Percentiles rank a stretch among this genome's conserved stretches.
These are phyloP conservation scores for Clunio marinus DNA, from an alignment of 2,888 invertebrate genomes.

Conservation along the genomic window DNA sequence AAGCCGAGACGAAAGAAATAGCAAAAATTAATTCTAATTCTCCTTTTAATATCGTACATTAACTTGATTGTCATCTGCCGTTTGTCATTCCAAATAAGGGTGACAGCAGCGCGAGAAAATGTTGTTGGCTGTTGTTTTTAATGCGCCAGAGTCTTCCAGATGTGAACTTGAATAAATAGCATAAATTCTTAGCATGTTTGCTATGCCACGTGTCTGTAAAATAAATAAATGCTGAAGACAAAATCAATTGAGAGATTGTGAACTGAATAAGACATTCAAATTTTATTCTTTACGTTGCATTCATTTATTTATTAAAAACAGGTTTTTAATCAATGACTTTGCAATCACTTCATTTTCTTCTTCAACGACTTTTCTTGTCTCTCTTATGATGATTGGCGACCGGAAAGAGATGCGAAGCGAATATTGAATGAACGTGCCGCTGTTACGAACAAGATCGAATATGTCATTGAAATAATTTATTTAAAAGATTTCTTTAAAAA, in stretches of 20 bases:
- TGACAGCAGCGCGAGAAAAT: not conserved
- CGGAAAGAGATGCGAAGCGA: constrained; percentile 24
- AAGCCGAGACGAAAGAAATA: constrained; percentile 1
- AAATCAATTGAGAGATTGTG: not conserved
- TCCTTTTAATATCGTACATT: not conserved
- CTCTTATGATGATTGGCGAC: constrained; percentile 1
- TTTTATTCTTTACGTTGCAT: too few species aligned
- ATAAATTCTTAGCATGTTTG: not conserved
- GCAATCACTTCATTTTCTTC: constrained; percentile 37
- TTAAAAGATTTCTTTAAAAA: not conserved
- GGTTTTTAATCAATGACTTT: constrained; percentile 35
- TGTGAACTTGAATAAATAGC: not conserved
- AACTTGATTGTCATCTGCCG: constrained; percentile 36
- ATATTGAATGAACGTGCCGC: constrained; percentile 25
- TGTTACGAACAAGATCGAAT: constrained; percentile 21
- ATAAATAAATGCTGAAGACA: not conserved
- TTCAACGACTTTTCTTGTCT: constrained; percentile 20
- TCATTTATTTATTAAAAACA: too few species aligned
- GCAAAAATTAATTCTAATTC: too few species aligned
- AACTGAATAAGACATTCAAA: too few species aligned
- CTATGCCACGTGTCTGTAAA: constrained; percentile 25
- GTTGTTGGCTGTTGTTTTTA: not conserved
- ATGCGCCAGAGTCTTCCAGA: not conserved
- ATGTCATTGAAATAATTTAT: constrained; percentile 11
- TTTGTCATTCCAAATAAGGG: constrained; percentile 16